Evolutionary conservation across 2,888 invertebrate genomes (phyloP), one percentile per base, ranked within the genome.

Genomic region (Drosophila putrida): DNA sequence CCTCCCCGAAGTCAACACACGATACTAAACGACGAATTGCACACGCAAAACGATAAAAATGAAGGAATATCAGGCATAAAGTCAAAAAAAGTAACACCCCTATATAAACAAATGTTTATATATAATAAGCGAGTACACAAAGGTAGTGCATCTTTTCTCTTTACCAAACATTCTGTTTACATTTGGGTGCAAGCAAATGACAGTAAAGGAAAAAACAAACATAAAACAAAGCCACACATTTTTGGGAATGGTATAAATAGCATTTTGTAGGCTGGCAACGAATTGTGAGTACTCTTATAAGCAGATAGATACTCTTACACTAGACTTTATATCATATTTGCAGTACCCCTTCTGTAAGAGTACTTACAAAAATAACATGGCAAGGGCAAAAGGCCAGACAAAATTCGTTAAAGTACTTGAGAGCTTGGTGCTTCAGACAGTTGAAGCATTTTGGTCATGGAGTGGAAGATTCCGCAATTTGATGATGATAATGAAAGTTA

Each of bases 121-220:
- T 15, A 43, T 4, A 10, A 25, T 41, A 25, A 25, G 41, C 11
- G 41, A 41, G 20, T 25, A 43, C 11, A 43, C 41, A 59, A 49
- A 43, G n/a, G 10, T 31, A 51, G 38, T n/a, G 4, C 54, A 43
- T 44, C 39, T 55, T 51, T 33, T 53, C n/a, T n/a, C 4, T 27
- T 55, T 39, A 28, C 38, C 38, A 3, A 4, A 38, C 10, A 33
- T 25, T 38, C 59, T 73, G 74, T 73, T 76, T 73, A 69, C 62
- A 53, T 53, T 70, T 43, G 20, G 33, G 20, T 15, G 13, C 28
- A 47, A 57, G 28, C 5, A 15, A 33, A 49, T 38, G 25, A 4
- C 11, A 43, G 41, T 25, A 49, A 60, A 49, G 47, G 31, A 35
- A 62, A 58, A 20, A 20, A 20, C 20, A 20, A 27, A 57, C 20